A percentile compares a stretch with the other conserved stretches of the same genome.
Conservation (phyloP, 2,797 vertebrate species). For the Natrix natrix region DNA sequence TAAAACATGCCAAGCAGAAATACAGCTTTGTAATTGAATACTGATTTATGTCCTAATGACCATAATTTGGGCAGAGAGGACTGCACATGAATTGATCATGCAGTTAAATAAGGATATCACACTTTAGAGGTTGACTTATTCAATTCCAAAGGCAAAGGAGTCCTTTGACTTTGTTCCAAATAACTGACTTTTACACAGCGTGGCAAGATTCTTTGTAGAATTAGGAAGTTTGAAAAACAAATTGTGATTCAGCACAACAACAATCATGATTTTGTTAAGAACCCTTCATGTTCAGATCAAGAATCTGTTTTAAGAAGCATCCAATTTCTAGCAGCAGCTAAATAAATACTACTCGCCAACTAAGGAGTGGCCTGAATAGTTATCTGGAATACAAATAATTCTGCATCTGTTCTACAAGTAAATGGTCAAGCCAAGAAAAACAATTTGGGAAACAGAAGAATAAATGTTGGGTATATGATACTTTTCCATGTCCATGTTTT, state of each 20-base stretch:
- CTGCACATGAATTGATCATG: not conserved
- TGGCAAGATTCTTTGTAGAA: not conserved
- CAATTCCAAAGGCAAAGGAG: not conserved
- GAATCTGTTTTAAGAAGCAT: not conserved
- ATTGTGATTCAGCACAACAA: not conserved
- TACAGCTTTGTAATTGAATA: not conserved
- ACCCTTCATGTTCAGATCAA: not conserved
- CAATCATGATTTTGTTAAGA: not conserved
- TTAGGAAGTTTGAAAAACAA: not conserved
- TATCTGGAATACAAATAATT: not conserved
- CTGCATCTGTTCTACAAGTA: not conserved
- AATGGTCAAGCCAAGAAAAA: not conserved
- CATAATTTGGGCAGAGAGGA: not conserved
- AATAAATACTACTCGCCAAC: not conserved
- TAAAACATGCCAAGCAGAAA: not conserved
- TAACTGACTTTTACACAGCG: not conserved
- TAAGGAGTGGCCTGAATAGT: not conserved
- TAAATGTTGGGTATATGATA: not conserved
- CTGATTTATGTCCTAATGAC: not conserved
- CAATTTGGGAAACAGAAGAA: not conserved
- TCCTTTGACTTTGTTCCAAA: not conserved
- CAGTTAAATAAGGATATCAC: not conserved
- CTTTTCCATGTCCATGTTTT: not conserved
- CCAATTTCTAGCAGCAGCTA: not conserved
- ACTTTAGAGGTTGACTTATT: not conserved